phyloP scores from a whole-genome alignment of 1,140 invertebrate species.

The Megalonaias nervosa region DNA sequence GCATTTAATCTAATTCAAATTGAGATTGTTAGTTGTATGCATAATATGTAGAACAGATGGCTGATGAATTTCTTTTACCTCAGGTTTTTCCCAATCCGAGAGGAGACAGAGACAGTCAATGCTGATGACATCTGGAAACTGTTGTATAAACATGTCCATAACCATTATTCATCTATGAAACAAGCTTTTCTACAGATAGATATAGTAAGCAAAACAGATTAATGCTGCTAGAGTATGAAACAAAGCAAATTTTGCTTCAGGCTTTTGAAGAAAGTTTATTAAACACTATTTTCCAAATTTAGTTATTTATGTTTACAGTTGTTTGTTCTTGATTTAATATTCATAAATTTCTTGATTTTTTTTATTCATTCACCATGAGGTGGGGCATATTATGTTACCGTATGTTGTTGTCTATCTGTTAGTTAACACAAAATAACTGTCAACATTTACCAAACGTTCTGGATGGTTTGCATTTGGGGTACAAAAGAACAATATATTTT shows the following conservation, averaged over 20 bases:
- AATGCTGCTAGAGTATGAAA: not conserved
- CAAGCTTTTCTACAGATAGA: conserved; percentile 67
- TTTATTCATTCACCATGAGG: too few relatives aligned
- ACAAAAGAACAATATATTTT: too few relatives aligned
- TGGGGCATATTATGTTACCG: too few relatives aligned
- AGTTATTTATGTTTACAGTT: not conserved
- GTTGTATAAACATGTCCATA: conserved; percentile 62
- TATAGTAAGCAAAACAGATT: conserved; percentile 49
- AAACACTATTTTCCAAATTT: not conserved
- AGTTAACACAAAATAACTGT: too few relatives aligned
- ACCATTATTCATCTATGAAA: conserved; percentile 60
- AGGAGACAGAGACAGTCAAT: conserved; percentile 48
- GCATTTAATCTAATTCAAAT: not conserved
- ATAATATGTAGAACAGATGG: not conserved
- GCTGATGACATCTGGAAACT: conserved; percentile 61
- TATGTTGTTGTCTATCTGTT: too few relatives aligned
- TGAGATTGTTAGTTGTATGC: not conserved
- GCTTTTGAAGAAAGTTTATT: not conserved
- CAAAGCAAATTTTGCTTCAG: not conserved
- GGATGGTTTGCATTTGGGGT: too few relatives aligned
- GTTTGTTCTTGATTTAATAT: not conserved
- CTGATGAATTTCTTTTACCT: too few relatives aligned
- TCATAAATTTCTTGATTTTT: not conserved
- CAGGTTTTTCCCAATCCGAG: conserved; percentile 66
- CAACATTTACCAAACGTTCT: too few relatives aligned